phyloP scores from a whole-genome alignment of 2,888 invertebrate genomes.

The Julus scandinavius region DNA sequence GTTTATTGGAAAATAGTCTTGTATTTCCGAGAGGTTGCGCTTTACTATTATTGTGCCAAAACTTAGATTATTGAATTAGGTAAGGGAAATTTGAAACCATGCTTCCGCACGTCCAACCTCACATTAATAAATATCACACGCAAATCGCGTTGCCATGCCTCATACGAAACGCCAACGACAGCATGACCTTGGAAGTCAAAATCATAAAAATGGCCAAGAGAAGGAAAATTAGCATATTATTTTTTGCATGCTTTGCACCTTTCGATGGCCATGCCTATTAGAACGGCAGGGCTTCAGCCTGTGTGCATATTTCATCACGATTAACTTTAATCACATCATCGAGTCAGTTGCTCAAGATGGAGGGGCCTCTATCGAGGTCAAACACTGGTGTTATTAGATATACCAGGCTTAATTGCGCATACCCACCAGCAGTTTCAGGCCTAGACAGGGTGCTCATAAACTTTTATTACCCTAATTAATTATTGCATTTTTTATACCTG shows the following conservation, averaged over 20 bases:
- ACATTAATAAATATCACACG: background rate
- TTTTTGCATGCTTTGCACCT: background rate
- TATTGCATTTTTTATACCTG: background rate
- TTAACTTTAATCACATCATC: background rate
- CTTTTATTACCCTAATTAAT: background rate
- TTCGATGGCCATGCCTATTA: background rate
- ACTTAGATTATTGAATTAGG: too few relatives aligned
- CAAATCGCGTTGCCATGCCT: background rate
- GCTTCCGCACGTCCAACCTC: background rate
- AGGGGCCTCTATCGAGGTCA: constrained; percentile 3
- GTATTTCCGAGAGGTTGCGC: too few relatives aligned
- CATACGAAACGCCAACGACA: too few relatives aligned
- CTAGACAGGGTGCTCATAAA: background rate
- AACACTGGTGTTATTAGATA: constrained; percentile 10
- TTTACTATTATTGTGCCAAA: too few relatives aligned
- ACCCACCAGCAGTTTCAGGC: background rate
- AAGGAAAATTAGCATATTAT: background rate
- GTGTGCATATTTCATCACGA: background rate
- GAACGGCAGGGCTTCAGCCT: background rate
- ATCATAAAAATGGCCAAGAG: background rate
- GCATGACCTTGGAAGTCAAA: background rate
- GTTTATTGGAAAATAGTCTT: too few relatives aligned
- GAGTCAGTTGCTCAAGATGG: background rate
- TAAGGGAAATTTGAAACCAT: background rate
- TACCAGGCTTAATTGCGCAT: background rate